A percentile compares a stretch with the other conserved stretches of the same genome.
phyloP scores from a whole-genome alignment of 1,140 invertebrate species.

The Tetraneura akinire region DNA sequence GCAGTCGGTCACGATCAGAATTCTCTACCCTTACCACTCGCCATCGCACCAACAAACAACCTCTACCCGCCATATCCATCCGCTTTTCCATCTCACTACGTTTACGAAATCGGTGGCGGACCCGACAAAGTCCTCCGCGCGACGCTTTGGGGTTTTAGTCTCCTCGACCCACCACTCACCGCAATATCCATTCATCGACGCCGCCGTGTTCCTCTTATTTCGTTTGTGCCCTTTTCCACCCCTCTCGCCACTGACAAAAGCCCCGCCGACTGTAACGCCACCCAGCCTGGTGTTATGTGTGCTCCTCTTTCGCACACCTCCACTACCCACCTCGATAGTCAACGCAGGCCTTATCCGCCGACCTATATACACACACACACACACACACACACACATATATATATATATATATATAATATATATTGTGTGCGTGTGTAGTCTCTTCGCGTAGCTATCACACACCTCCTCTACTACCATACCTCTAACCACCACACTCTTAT shows the following conservation, averaged over 20 bases:
- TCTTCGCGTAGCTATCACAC: slow-evolving; percentile 42
- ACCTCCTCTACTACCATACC: background rate
- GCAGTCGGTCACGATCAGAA: slow-evolving; percentile 37
- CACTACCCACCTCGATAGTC: background rate
- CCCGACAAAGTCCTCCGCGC: slow-evolving; percentile 38
- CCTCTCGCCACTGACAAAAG: slow-evolving; percentile 24
- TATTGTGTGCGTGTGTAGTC: slow-evolving; percentile 25
- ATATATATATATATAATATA: background rate
- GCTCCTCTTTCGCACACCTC: background rate
- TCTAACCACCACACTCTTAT: background rate
- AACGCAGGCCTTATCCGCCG: slow-evolving; percentile 23
- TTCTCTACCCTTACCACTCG: slow-evolving; percentile 26
- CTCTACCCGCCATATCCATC: background rate
- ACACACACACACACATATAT: slow-evolving; percentile 6
- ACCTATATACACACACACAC: slow-evolving; percentile 8
- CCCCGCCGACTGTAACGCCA: slow-evolving; percentile 26
- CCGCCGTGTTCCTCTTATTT: slow-evolving; percentile 57
- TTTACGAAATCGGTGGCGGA: slow-evolving; percentile 39
- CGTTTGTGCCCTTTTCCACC: slow-evolving; percentile 43
- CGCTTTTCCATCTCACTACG: slow-evolving; percentile 26
- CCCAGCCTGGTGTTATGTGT: slow-evolving; percentile 13
- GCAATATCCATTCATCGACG: slow-evolving; percentile 53
- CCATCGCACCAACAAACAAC: background rate
- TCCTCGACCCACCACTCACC: background rate
- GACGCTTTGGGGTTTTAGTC: slow-evolving; percentile 34